phyloP scores from a whole-genome alignment of 1,140 invertebrate genomes.

The Aphaenogaster floridana region DNA sequence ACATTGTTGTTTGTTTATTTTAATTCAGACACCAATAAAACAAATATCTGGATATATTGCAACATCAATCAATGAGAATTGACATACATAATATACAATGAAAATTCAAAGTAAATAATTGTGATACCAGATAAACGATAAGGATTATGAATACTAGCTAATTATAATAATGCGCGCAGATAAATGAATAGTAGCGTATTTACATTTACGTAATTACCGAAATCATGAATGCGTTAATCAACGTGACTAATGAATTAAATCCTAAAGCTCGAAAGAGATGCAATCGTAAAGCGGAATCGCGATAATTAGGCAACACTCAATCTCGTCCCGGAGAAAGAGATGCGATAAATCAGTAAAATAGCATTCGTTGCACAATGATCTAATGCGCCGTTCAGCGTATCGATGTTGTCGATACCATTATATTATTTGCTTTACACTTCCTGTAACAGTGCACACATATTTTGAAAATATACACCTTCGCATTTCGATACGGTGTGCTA shows the following conservation, averaged over 20 bases:
- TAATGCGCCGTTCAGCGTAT: background rate
- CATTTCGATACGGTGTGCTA: background rate
- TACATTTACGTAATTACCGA: conserved; percentile 73
- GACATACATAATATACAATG: conserved; percentile 33
- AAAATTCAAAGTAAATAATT: conserved; percentile 48
- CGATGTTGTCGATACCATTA: background rate
- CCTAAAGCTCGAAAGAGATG: conserved; percentile 66
- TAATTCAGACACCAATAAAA: conserved; percentile 12
- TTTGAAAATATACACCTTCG: conserved; percentile 2
- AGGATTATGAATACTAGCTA: conserved; percentile 56
- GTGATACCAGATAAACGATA: conserved; percentile 40
- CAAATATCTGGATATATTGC: conserved; percentile 25
- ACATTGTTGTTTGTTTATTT: background rate
- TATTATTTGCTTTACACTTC: conserved; percentile 5
- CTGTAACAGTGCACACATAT: no score
- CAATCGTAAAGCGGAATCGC: conserved; percentile 72
- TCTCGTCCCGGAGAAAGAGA: conserved; percentile 41
- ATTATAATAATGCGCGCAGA: conserved; percentile 71
- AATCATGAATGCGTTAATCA: conserved; percentile 70
- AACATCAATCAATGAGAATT: conserved; percentile 32
- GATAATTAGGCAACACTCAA: conserved; percentile 69
- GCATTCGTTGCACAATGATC: conserved; percentile 22
- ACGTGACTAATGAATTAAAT: conserved; percentile 71
- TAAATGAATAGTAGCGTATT: conserved; percentile 71
- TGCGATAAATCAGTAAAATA: conserved; percentile 46